Base-by-base conservation (phyloP, 2,888 invertebrate genomes). In the Chymomyza amoena region DNA sequence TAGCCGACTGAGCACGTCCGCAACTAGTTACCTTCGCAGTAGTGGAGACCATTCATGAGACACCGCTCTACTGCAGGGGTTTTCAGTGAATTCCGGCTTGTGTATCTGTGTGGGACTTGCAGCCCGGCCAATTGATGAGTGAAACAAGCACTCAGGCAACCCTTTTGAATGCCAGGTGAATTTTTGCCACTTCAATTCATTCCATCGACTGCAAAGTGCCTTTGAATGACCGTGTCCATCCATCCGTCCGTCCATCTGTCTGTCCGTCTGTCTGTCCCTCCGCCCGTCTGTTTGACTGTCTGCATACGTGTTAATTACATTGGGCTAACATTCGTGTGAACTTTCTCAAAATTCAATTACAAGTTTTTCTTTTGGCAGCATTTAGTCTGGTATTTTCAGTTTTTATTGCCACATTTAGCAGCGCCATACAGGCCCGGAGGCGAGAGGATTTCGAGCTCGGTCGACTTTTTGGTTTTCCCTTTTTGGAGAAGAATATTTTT, bases 241-340 rank as follows among this genome's bases (percentile, higher is more conserved):
- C n/a, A n/a, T n/a, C n/a, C n/a, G n/a, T 4, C 7, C 25, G 32
- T 20, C 9, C 20, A n/a, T 1, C 28, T 64, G 36, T 71, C 60
- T 56, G 54, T 57, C 28, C 45, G 36, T 52, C 61, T 67, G 28
- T 67, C 50, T 28, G 13, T 10, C 5, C 13, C 59, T 65, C 39
- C 68, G 57, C 32, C 36, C 68, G 57, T 45, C 36, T 52, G 61
- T 57, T 45, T 62, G 18, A 32, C 39, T 73, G 56, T 45, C 32
- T 66, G 69, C 77, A 75, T 84, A 75, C 65, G 80, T 85, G 87
- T 85, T 87, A 87, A 84, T 87, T 87, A 87, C 87, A 84, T 89
- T 87, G 81, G 69, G 80, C 70, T 76, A 78, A 80, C 83, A 82
- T 84, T 84, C 78, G 84, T 78, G 69, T 73, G 79, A 81, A 84